Evolutionary conservation across 2,797 vertebrate genomes (phyloP).

Genomic region (Chelidonichthys spinosus): DNA sequence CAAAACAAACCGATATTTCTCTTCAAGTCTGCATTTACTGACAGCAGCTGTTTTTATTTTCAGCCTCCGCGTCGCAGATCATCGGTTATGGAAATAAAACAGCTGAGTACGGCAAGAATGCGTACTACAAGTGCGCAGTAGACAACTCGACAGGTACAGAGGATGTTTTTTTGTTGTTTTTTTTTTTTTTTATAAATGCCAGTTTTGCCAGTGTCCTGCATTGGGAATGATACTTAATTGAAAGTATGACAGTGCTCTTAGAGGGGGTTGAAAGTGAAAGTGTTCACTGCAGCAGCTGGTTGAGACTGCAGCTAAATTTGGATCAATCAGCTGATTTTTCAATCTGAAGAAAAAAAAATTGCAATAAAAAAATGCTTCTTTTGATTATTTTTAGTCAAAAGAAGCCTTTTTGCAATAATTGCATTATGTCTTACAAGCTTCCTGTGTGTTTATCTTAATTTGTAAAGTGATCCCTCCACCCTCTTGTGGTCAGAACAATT

Average conservation of each 20-base stretch:
- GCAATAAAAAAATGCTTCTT: too few relatives aligned
- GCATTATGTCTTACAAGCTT: too few relatives aligned
- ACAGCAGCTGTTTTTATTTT: constrained; percentile 6
- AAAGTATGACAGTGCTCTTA: background rate
- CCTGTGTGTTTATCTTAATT: too few relatives aligned
- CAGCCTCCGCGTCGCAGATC: constrained; percentile 55
- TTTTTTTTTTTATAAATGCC: background rate
- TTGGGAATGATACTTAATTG: background rate
- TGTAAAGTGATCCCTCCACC: too few relatives aligned
- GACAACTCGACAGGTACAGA: constrained; percentile 31
- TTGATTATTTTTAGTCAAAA: too few relatives aligned
- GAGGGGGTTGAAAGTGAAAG: background rate
- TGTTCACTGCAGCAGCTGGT: background rate
- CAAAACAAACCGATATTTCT: background rate
- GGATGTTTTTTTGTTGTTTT: rapidly evolving
- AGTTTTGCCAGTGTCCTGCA: background rate
- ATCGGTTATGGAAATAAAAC: constrained; percentile 5
- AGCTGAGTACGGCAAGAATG: constrained; percentile 38
- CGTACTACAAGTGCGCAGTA: constrained; percentile 50
- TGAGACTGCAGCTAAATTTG: background rate
- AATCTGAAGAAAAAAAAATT: too few relatives aligned
- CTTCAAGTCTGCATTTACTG: background rate
- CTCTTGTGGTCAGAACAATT: background rate
- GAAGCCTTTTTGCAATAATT: background rate
- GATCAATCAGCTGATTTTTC: background rate